These are phyloP conservation scores for Hemistola chrysoprasaria DNA, from an alignment of 2,888 invertebrate genomes.

Conservation along the genomic window DNA sequence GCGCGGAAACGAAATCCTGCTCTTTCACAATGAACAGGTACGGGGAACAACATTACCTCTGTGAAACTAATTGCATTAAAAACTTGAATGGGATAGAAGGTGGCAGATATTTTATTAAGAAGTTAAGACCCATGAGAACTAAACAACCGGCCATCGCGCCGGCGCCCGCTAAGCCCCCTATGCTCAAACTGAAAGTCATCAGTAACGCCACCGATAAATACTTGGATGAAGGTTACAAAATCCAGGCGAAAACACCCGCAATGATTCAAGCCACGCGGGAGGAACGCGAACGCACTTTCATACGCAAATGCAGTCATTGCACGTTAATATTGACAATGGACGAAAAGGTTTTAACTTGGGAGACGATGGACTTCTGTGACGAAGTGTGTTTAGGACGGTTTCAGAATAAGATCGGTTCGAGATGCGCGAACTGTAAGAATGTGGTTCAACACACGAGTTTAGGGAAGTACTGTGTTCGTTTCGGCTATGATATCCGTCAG, in stretches of 20 bases:
- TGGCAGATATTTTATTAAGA: slow-evolving; percentile 60
- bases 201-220: slow-evolving; percentile 80
- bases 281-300: slow-evolving; percentile 81
- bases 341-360: slow-evolving; percentile 90
- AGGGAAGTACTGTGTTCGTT: slow-evolving; percentile 96
- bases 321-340: slow-evolving; percentile 68
- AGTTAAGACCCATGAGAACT: slow-evolving; percentile 32
- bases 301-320: slow-evolving; percentile 83
- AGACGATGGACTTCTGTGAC: slow-evolving; percentile 96
- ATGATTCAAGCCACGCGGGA: slow-evolving; percentile 82
- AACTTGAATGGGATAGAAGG: slow-evolving; percentile 64
- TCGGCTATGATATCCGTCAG: slow-evolving; percentile 95
- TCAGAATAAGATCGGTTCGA: slow-evolving; percentile 88
- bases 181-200: slow-evolving; percentile 74
- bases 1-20: slow-evolving; percentile 72
- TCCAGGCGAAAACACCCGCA: slow-evolving; percentile 81
- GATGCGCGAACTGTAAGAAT: slow-evolving; percentile 91
- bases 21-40: slow-evolving; percentile 74
- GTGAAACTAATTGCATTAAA: slow-evolving; percentile 82
- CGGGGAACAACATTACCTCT: slow-evolving; percentile 74
- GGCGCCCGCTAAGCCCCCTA: slow-evolving; percentile 44
- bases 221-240: slow-evolving; percentile 77
- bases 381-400: slow-evolving; percentile 91
- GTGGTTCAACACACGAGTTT: slow-evolving; percentile 89
- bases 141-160: slow-evolving; percentile 7